Conservation (phyloP, 1,140 invertebrate species). For the Mesaphorura yosii region DNA sequence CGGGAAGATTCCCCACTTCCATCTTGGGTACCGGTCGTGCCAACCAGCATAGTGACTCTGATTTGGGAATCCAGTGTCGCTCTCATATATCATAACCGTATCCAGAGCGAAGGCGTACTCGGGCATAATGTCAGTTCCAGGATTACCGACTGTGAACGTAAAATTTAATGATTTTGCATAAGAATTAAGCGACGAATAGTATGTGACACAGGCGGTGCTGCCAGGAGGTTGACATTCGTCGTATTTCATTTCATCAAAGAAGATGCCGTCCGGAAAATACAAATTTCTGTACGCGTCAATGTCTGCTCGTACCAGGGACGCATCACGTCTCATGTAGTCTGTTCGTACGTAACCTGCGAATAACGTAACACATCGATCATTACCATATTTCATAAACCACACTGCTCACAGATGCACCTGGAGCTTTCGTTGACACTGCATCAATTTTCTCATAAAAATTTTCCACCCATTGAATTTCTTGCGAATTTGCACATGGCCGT, state of each 20-base stretch:
- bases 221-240: too few species aligned
- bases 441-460: too few species aligned
- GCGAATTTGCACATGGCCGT: too few species aligned
- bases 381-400: too few species aligned
- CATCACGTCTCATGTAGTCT: conserved; percentile 3
- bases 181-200: conserved; percentile 4
- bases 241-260: conserved; percentile 24
- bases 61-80: conserved; percentile 5
- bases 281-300: conserved; percentile 10
- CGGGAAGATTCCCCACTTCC: conserved; percentile 17
- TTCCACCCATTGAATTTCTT: too few species aligned
- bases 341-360: conserved; percentile 21
- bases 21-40: conserved; percentile 5
- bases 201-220: neutral
- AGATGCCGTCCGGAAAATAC: conserved; percentile 14
- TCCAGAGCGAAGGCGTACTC: conserved; percentile 14
- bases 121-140: conserved; percentile 5
- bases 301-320: conserved; percentile 1
- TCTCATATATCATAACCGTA: conserved; percentile 21
- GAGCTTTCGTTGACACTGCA: too few species aligned
- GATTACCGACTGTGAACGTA: conserved; percentile 23
- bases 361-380: too few species aligned
- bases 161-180: conserved; percentile 14
- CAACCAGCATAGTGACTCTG: neutral
- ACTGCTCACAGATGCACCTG: too few species aligned